These are phyloP conservation scores for Fulmarus glacialis DNA, from an alignment of 2,113 vertebrate genomes.

Conservation along the genomic window DNA sequence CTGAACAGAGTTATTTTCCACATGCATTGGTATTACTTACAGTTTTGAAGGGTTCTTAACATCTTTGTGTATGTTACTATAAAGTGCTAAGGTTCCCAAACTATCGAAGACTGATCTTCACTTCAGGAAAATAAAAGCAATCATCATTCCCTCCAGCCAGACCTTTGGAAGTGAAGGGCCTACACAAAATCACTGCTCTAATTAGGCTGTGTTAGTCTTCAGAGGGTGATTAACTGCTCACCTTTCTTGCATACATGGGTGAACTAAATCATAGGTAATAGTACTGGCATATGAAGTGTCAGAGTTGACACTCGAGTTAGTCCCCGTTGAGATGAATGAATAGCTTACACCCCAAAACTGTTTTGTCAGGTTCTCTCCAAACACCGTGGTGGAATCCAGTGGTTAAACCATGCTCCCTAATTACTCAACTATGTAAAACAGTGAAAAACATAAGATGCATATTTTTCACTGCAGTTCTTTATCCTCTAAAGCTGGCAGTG, in stretches of 20 bases:
- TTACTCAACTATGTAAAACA: not conserved
- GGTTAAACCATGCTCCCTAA: not conserved
- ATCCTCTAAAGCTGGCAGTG: conserved; percentile 20
- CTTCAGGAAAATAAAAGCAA: not conserved
- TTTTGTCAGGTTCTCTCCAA: not conserved
- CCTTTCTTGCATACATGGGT: not conserved
- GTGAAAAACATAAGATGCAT: not conserved
- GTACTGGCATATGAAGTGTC: not conserved
- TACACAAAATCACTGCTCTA: not conserved
- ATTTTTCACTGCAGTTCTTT: conserved; percentile 44
- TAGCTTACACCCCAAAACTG: not conserved
- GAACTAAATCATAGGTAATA: not conserved
- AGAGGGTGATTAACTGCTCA: not conserved
- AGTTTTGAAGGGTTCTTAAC: not conserved
- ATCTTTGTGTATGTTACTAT: not conserved
- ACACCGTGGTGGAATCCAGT: not conserved
- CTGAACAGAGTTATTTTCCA: not conserved
- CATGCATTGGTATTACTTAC: not conserved
- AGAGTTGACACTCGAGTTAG: not conserved
- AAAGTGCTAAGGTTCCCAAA: not conserved
- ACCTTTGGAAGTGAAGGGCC: not conserved
- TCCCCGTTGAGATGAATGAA: not conserved
- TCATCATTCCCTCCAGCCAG: not conserved
- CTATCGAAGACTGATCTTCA: not conserved
- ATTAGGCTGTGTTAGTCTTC: not conserved